phyloP scores from a whole-genome alignment of 2,113 vertebrate species.

The Zosterops borbonicus region DNA sequence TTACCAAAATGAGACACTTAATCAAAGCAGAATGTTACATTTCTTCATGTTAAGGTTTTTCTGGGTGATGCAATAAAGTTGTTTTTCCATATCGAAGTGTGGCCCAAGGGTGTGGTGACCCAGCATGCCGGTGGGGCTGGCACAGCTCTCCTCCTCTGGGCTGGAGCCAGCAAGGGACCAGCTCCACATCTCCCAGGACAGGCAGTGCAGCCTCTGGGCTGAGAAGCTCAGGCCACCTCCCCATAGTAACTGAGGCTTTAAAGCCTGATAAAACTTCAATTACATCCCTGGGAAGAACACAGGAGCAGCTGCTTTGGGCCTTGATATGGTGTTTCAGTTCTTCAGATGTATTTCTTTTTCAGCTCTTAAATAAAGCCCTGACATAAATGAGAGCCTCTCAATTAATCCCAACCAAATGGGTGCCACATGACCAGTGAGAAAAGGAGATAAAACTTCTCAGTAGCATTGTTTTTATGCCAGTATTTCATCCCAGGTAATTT shows the following conservation, averaged over 20 bases:
- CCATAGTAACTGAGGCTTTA: not conserved
- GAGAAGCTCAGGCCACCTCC: not conserved
- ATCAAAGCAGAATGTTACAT: not conserved
- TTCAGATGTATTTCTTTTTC: no score
- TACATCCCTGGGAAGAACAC: not conserved
- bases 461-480: not conserved
- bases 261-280: not conserved
- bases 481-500: not conserved
- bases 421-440: not conserved
- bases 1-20: not conserved
- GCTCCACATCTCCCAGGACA: not conserved
- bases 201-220: not conserved
- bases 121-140: rapidly evolving
- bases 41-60: not conserved
- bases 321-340: no score
- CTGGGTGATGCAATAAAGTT: not conserved
- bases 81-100: not conserved
- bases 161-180: not conserved
- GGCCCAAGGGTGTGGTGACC: not conserved
- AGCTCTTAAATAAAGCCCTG: not conserved
- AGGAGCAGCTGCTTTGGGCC: no score
- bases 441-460: not conserved
- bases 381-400: not conserved
- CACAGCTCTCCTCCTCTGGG: not conserved
- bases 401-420: not conserved